These are phyloP conservation scores for Aurelia coerulea DNA, from an alignment of 30 jellyfish, hydroid and myxozoan genomes.

Conservation along the genomic window DNA sequence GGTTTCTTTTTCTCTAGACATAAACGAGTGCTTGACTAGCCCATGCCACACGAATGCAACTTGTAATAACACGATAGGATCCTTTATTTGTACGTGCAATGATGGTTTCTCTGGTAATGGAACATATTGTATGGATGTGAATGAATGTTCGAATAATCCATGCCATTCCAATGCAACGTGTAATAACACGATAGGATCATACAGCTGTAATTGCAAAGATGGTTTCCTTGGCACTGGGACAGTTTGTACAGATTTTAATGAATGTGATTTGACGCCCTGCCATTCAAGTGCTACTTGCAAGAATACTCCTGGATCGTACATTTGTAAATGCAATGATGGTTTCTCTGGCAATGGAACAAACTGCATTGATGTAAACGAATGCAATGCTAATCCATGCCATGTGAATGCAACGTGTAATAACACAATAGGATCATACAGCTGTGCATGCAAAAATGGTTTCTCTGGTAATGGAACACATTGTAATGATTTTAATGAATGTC, in stretches of 20 bases:
- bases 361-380: conserved; percentile 41
- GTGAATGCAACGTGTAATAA: conserved; percentile 32
- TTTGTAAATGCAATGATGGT: conserved; percentile 22
- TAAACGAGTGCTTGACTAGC: conserved; percentile 80
- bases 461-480: conserved; percentile 55
- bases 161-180: conserved; percentile 22
- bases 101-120: conserved; percentile 45
- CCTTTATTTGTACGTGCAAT: conserved; percentile 10
- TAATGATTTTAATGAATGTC: conserved; percentile 8
- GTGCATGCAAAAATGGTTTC: conserved; percentile 34
- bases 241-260: too few relatives aligned
- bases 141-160: conserved; percentile 12
- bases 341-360: conserved; percentile 28
- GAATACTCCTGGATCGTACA: conserved; percentile 4
- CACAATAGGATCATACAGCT: conserved; percentile 34
- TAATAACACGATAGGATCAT: too few relatives aligned
- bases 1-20: conserved; percentile 71
- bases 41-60: conserved; percentile 47
- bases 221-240: too few relatives aligned
- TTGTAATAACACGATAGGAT: conserved; percentile 10
- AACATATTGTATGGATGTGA: conserved; percentile 15
- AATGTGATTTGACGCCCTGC: too few relatives aligned
- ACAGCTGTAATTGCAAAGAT: too few relatives aligned
- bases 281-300: neutral
- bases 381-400: conserved; percentile 7